Conservation (phyloP, 2,797 vertebrate genomes). For the Echeneis naucrates region DNA sequence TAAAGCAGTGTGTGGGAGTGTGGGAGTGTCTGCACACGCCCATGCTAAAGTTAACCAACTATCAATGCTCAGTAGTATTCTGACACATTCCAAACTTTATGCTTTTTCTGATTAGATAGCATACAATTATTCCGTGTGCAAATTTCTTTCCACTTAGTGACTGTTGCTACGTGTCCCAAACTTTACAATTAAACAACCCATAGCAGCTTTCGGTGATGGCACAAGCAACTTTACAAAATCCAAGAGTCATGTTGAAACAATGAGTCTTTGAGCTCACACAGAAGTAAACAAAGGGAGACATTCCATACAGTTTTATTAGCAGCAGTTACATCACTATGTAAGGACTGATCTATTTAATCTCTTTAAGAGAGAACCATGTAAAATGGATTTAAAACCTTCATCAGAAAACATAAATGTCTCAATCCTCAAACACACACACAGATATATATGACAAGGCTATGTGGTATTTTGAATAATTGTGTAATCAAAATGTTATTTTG, state of each 20-base stretch:
- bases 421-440: too few species aligned
- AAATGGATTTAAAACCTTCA: too few species aligned
- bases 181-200: constrained; percentile 11
- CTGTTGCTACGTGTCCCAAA: constrained; percentile 16
- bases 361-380: too few species aligned
- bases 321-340: too few species aligned
- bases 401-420: too few species aligned
- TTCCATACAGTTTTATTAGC: too few species aligned
- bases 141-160: neutral
- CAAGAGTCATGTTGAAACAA: neutral
- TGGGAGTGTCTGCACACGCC: constrained; percentile 33
- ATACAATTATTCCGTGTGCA: constrained; percentile 8
- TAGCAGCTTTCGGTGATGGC: neutral
- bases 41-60: constrained; percentile 45
- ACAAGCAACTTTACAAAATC: neutral
- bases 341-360: too few species aligned
- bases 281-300: neutral
- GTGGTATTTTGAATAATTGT: too few species aligned
- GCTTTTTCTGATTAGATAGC: constrained; percentile 56
- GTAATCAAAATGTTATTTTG: too few species aligned
- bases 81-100: constrained; percentile 21
- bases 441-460: too few species aligned
- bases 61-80: constrained; percentile 21
- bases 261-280: neutral
- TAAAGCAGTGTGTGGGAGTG: constrained; percentile 46